These are phyloP conservation scores for Phyllostomus discolor DNA, from an alignment of 2,113 vertebrate genomes.

Conservation along the genomic window DNA sequence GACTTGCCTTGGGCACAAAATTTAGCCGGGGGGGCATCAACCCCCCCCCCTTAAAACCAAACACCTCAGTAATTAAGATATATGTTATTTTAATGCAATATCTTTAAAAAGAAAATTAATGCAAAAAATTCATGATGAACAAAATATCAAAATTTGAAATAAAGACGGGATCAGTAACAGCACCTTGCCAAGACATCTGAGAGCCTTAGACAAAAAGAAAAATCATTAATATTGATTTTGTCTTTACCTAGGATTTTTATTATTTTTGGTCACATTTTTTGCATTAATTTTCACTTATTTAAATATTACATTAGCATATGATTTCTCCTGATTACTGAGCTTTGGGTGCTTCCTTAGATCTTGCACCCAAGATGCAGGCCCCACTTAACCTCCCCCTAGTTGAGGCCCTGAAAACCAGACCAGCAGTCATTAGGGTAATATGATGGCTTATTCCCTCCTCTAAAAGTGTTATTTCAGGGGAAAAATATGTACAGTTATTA, in stretches of 20 bases:
- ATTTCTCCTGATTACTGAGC: background rate
- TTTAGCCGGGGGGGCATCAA: background rate
- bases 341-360: background rate
- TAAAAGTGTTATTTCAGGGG: background rate
- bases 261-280: conserved; percentile 48
- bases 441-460: background rate
- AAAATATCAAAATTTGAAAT: conserved; percentile 20
- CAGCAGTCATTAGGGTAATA: background rate
- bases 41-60: background rate
- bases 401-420: background rate
- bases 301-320: background rate
- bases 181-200: background rate
- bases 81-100: conserved; percentile 2
- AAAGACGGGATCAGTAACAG: background rate
- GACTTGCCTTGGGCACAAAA: background rate
- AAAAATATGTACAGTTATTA: background rate
- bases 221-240: background rate
- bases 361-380: background rate
- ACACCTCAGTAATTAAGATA: background rate
- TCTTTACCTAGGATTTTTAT: background rate
- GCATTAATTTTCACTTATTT: conserved; percentile 39
- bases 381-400: background rate
- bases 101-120: background rate
- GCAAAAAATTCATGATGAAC: conserved; percentile 14
- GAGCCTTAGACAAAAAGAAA: background rate